These are phyloP conservation scores for Lomographa bimaculata DNA, from an alignment of 2,888 invertebrate genomes.

Conservation along the genomic window DNA sequence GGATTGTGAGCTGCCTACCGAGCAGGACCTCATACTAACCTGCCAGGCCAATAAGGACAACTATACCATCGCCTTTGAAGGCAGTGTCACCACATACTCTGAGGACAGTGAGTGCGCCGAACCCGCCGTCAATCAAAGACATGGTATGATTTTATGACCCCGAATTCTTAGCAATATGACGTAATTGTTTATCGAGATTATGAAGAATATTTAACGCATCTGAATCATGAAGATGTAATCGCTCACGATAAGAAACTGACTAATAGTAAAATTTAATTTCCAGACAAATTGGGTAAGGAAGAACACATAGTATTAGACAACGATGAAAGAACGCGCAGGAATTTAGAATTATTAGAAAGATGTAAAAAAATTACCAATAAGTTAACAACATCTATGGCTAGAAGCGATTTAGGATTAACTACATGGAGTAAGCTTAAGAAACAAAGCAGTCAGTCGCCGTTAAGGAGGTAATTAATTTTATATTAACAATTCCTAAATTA, in stretches of 20 bases:
- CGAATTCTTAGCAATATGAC: slow-evolving; percentile 35
- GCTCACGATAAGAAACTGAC: slow-evolving; percentile 47
- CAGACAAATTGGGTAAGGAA: slow-evolving; percentile 78
- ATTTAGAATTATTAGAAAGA: slow-evolving; percentile 81
- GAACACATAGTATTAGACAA: slow-evolving; percentile 72
- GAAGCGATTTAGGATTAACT: slow-evolving; percentile 94
- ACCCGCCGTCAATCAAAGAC: slow-evolving; percentile 78
- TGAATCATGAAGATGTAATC: slow-evolving; percentile 52
- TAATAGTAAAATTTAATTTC: slow-evolving; percentile 48
- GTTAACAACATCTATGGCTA: slow-evolving; percentile 91
- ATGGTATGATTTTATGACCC: slow-evolving; percentile 53
- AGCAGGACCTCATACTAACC: slow-evolving; percentile 93
- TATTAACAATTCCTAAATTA: too few species aligned
- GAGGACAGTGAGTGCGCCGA: slow-evolving; percentile 90
- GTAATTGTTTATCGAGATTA: slow-evolving; percentile 50
- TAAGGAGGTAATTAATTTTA: slow-evolving; percentile 78
- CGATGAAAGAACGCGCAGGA: slow-evolving; percentile 82
- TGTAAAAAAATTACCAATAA: slow-evolving; percentile 80
- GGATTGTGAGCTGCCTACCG: slow-evolving; percentile 92
- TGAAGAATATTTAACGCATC: slow-evolving; percentile 35
- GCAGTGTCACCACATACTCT: slow-evolving; percentile 92
- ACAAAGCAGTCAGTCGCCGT: slow-evolving; percentile 86
- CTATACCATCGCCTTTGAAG: slow-evolving; percentile 97
- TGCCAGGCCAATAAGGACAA: slow-evolving; percentile 97
- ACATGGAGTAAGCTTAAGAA: slow-evolving; percentile 94